Base-by-base conservation (phyloP, 2,797 vertebrate species). In the Heterohyrax brucei region DNA sequence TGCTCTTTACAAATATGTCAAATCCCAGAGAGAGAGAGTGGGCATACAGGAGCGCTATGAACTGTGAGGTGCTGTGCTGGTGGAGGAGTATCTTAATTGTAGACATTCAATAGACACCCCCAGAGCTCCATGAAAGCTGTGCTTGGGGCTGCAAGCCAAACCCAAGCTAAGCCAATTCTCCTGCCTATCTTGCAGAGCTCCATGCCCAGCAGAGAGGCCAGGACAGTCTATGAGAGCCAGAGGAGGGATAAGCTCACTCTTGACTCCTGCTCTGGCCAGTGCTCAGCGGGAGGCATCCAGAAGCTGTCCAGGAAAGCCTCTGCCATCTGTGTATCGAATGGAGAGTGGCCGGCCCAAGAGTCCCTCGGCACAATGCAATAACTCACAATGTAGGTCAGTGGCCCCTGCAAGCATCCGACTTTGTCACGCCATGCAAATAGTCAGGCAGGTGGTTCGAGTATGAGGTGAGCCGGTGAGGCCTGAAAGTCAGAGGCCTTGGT, bases 371-470 rank as follows among this genome's bases (percentile, higher is more conserved):
- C 59, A 75, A 85, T 28, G 68, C 70, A 82, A 18, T 22, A 79
- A 66, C 33, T 93, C 95, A 91, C 89, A 73, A 84, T 89, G 94
- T 95, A 97, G 96, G 96, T 87, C 94, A 96, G 93, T 6, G 73
- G 89, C 92, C 96, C 92, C 88, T 44, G 81, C 80, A 39, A 72
- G 77, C 64, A 24, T 13, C 59, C 80, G 46, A 83, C 66, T 68
- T 24, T 82, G 77, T 77, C 30, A 46, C 33, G 87, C 24, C 30
- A 16, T 26, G 48, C 14, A 39, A 7, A 68, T 14, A 21, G 24
- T 48, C 39, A 24, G 19, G 87, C 77, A 39, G 75, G 76, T 39
- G 6, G 46, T 84, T 18, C 1, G 39, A 28, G 39, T 78, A 8
- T 8, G 8, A 28, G 48, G 19, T 10, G 16, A 79, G 83, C 14